Evolutionary conservation across 2,113 vertebrate species (phyloP).

Genomic region (Procavia capensis): DNA sequence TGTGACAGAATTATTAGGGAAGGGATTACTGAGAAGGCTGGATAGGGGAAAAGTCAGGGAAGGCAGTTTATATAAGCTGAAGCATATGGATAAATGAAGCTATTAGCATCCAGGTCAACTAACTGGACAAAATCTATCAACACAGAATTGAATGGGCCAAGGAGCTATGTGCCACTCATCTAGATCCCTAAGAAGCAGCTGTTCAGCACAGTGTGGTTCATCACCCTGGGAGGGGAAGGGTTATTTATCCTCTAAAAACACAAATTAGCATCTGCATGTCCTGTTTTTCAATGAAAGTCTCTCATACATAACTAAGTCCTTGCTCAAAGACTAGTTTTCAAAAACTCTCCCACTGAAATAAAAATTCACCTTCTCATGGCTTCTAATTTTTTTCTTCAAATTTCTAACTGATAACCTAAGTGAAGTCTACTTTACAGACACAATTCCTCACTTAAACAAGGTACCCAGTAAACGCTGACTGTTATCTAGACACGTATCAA

Average conservation of each 20-base stretch:
- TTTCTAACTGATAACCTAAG: background rate
- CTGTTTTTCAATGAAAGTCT: background rate
- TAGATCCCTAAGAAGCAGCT: background rate
- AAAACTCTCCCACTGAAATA: conserved; percentile 10
- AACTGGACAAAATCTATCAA: conserved; percentile 14
- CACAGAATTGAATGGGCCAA: background rate
- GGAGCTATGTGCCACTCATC: background rate
- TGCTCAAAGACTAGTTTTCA: conserved; percentile 23
- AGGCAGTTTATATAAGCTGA: background rate
- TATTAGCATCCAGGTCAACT: background rate
- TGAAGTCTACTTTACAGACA: background rate
- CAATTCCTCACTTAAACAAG: background rate
- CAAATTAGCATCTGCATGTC: background rate
- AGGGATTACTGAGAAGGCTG: conserved; percentile 28
- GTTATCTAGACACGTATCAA: background rate
- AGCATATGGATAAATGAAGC: conserved; percentile 18
- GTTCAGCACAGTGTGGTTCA: background rate
- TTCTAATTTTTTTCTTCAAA: background rate
- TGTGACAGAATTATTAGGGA: conserved; percentile 56
- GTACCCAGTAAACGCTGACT: background rate
- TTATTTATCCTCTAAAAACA: background rate
- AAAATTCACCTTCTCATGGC: conserved; percentile 37
- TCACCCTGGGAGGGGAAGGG: background rate
- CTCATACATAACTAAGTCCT: background rate
- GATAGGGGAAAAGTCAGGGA: background rate